phyloP scores from a whole-genome alignment of 1,140 invertebrate species.

The Solen grandis region DNA sequence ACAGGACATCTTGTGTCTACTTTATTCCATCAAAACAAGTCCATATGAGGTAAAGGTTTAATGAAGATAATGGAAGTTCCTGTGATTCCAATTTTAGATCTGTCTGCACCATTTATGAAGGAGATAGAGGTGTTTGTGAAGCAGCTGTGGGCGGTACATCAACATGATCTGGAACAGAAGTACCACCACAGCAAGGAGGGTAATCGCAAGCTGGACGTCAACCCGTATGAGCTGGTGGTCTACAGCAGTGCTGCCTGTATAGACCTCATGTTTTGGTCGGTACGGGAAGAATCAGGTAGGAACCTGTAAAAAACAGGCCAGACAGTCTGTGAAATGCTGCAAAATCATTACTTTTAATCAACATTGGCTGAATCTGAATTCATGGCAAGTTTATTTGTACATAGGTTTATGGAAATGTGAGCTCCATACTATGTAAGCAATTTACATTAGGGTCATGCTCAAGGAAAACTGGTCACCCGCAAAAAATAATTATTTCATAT shows the following conservation, averaged over 20 bases:
- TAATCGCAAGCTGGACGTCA: slow-evolving; percentile 83
- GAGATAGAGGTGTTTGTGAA: slow-evolving; percentile 96
- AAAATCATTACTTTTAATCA: neutral
- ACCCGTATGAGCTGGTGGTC: slow-evolving; percentile 95
- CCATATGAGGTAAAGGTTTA: too few relatives aligned
- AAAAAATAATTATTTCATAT: too few relatives aligned
- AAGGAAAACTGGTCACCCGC: too few relatives aligned
- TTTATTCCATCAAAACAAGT: too few relatives aligned
- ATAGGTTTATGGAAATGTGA: too few relatives aligned
- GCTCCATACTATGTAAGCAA: too few relatives aligned
- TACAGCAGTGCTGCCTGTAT: slow-evolving; percentile 98
- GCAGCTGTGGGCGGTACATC: slow-evolving; percentile 93
- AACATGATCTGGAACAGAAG: slow-evolving; percentile 88
- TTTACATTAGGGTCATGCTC: too few relatives aligned
- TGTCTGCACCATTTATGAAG: slow-evolving; percentile 93
- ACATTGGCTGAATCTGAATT: slow-evolving; percentile 19
- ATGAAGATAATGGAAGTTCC: too few relatives aligned
- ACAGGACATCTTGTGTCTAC: too few relatives aligned
- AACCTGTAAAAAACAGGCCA: neutral
- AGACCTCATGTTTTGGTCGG: slow-evolving; percentile 98
- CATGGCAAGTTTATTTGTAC: slow-evolving; percentile 22
- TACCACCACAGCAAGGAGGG: slow-evolving; percentile 63
- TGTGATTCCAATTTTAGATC: too few relatives aligned
- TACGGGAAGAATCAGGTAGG: slow-evolving; percentile 96
- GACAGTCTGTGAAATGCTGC: neutral